These are phyloP conservation scores for Crambe crambe DNA, from an alignment of 37 sponge, comb jelly and placozoan genomes.

Conservation along the genomic window DNA sequence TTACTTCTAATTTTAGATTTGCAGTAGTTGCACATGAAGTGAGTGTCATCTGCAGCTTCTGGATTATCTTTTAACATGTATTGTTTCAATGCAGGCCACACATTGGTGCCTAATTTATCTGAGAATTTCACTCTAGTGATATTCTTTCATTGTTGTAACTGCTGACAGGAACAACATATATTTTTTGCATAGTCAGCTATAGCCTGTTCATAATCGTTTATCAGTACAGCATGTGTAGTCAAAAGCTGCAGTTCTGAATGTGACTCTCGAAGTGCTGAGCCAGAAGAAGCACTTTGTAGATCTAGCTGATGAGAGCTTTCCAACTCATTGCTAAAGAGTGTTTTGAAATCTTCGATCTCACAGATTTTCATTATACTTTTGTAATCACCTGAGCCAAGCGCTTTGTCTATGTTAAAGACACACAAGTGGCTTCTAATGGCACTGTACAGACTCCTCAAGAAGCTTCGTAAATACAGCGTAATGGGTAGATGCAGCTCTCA, in stretches of 20 bases:
- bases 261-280: no score
- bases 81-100: conserved; percentile 44
- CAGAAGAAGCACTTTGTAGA: no score
- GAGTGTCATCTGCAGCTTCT: not conserved
- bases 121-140: conserved; percentile 18
- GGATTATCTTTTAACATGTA: conserved; percentile 6
- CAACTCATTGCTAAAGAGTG: not conserved
- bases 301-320: no score
- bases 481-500: not conserved
- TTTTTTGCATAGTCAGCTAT: conserved; percentile 32
- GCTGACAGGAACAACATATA: conserved; percentile 54
- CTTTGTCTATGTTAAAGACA: no score
- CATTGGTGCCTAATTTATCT: conserved; percentile 1
- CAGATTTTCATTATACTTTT: no score
- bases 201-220: conserved; percentile 19
- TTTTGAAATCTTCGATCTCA: not conserved
- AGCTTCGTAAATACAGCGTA: not conserved
- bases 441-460: not conserved
- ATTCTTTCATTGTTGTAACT: conserved; percentile 23
- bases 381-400: no score
- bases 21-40: conserved; percentile 63
- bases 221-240: conserved; percentile 13
- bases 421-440: no score
- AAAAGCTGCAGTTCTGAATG: conserved; percentile 10
- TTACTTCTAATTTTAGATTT: conserved; percentile 12